phyloP scores from a whole-genome alignment of 2,797 vertebrate genomes.

The Pantherophis vulpinus region DNA sequence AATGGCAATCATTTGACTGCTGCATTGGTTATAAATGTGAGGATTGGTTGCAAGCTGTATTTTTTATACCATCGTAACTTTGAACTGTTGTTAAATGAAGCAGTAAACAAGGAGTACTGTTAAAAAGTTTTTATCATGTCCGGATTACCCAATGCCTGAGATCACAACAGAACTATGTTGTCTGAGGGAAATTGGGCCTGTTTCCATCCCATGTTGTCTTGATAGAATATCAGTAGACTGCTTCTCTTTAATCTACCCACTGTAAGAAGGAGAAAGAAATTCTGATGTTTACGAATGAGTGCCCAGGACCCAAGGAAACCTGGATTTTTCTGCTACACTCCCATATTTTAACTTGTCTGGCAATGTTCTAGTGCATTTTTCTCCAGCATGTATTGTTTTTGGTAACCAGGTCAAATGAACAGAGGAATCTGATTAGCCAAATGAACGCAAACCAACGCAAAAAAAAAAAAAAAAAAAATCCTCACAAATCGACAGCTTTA shows the following conservation, averaged over 20 bases:
- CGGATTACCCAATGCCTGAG: not conserved
- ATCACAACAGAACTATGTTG: not conserved
- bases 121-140: not conserved
- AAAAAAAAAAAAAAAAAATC: not conserved
- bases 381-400: slow-evolving; percentile 57
- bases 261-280: not conserved
- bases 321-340: not conserved
- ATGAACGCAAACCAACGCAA: slow-evolving; percentile 25
- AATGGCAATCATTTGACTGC: not conserved
- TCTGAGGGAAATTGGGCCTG: not conserved
- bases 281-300: not conserved
- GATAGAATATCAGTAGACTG: not conserved
- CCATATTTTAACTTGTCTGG: slow-evolving; percentile 47
- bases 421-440: slow-evolving; percentile 64
- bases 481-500: not conserved
- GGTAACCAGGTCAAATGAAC: slow-evolving; percentile 64
- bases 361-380: slow-evolving; percentile 48
- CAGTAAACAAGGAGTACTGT: not conserved
- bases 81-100: not conserved
- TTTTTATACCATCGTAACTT: not conserved
- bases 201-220: not conserved
- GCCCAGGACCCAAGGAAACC: not conserved
- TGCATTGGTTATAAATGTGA: not conserved
- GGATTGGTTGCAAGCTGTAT: not conserved
- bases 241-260: not conserved